These are phyloP conservation scores for Grammomys dolichurus DNA, from an alignment of 2,113 vertebrate genomes.

Conservation along the genomic window DNA sequence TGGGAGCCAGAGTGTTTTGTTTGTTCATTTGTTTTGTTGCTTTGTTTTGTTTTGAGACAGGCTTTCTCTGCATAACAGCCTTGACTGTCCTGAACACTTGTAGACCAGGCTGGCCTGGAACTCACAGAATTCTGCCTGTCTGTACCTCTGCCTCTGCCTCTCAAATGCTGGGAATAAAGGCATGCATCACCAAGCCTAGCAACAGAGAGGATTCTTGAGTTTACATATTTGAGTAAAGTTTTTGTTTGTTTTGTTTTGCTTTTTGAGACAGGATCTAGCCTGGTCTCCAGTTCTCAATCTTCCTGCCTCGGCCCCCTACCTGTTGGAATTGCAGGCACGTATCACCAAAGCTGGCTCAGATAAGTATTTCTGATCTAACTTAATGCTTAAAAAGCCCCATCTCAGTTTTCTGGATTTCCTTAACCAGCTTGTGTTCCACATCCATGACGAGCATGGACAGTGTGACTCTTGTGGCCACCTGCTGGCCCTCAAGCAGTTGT, in stretches of 20 bases:
- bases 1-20: background rate
- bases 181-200: background rate
- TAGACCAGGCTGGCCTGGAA: background rate
- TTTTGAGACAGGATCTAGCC: background rate
- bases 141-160: background rate
- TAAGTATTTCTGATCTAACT: conserved; percentile 45
- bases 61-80: background rate
- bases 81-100: background rate
- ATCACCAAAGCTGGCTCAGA: background rate
- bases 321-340: background rate
- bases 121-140: background rate
- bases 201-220: background rate
- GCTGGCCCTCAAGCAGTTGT: conserved; percentile 36
- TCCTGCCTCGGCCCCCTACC: background rate
- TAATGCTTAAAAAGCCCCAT: background rate
- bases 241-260: background rate
- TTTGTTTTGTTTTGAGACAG: background rate
- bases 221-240: background rate
- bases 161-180: background rate
- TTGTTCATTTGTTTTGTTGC: background rate
- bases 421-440: background rate
- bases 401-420: conserved; percentile 44
- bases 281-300: background rate
- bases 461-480: conserved; percentile 54
- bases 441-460: background rate